Evolutionary conservation across 2,797 vertebrate species (phyloP), one percentile per base, ranked within the genome.

Genomic region (Acomys russatus): DNA sequence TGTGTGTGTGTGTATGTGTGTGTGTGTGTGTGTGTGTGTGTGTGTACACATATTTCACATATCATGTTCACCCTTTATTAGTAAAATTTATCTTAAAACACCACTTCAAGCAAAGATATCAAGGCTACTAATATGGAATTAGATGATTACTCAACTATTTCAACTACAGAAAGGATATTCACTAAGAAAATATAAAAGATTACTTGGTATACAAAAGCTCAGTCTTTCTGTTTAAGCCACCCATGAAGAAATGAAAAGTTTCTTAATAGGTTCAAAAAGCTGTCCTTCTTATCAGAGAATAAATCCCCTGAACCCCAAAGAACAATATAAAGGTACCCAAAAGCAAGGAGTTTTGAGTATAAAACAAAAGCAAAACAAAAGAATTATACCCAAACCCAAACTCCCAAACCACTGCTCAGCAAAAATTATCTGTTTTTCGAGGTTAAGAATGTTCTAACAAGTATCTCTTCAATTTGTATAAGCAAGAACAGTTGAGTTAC

Each of bases 201-300:
- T 44, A 66, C 14, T 74, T 73, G 44, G 56, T n/a, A 68, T 15
- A 51, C 22, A 86, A 63, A 44, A 64, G 22, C 25, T 15, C 80
- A 14, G 86, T 95, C 7, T 83, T 64, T 56, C 51, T 87, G 71
- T 68, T 86, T 90, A 73, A 87, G 87, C 51, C 9, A 91, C n/a
- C 68, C 33, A 74, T 76, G 90, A 88, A n/a, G 33, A 94, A 95
- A 88, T 90, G 35, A 83, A 92, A 94, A 49, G 25, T 68, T 84
- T 71, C 33, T 54, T 73, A 91, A 20, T 82, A 59, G 79, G 23
- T 38, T 12, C 15, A 94, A 49, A 51, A 73, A 59, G 59, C 76
- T 66, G 10, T 10, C 59, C 25, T 85, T 59, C 56, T 59, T 59
- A 59, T 59, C 44, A 84, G 56, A 79, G 64, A 94, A 2, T 56